Base-by-base conservation (phyloP, 2,797 vertebrate species). In the Bradypus variegatus region DNA sequence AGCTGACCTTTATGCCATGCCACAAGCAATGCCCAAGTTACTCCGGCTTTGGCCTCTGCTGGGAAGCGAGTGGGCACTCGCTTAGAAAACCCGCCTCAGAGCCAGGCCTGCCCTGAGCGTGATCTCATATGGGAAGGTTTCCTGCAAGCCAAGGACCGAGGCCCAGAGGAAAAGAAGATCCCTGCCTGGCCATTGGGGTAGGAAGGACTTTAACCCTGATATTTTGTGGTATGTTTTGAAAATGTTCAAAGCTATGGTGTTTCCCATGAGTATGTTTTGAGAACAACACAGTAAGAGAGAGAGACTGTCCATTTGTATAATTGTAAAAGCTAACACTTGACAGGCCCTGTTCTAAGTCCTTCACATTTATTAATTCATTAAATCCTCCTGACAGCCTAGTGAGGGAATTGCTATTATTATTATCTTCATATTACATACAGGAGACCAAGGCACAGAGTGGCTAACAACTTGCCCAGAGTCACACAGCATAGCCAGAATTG, bases 11-110 rank as follows among this genome's bases (percentile, higher is more conserved):
- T 8, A 65, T 1, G 1, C 36, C 4, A 3, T 29, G 31, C 1
- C 0, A 19, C 58, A n/a, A 48, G 48, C 0, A 0, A 50, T n/a
- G 19, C 76, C 86, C 1, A 1, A 1, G 31, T 70, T 48, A 2
- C 16, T 58, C 45, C n/a, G 6, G 81, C 2, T 18, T 29, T 5
- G 21, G 60, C 76, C 36, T 72, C 67, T 53, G 36, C 75, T 12
- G 1, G 53, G 27, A 65, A 50, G 60, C 0, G 1, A 36, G 16
- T 1, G 31, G n/a, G 16, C 38, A 5, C 11, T 41, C 31, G 4
- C 55, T 31, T 45, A 27, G 48, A 21, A 72, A 73, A 62, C 15
- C 53, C 76, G 18, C 75, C 53, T 75, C 67, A 1, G 2, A 4
- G 65, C 78, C 72, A 31, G 48, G 29, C 19, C 14, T 0, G 0